Conservation (phyloP, 23 tunicate species). For the Halocynthia aurantium region DNA sequence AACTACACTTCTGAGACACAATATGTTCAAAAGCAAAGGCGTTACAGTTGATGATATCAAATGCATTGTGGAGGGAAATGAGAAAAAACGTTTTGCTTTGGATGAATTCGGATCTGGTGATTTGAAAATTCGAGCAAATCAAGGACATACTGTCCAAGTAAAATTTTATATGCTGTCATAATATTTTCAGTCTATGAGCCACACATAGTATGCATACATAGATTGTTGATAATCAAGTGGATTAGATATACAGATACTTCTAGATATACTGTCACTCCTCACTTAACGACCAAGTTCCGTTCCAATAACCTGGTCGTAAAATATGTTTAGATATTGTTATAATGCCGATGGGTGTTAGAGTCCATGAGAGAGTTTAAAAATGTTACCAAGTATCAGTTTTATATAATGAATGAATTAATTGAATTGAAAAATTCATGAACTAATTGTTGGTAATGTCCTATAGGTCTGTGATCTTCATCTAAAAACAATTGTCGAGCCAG, state of each 20-base stretch:
- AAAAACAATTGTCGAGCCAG: slow-evolving; percentile 31
- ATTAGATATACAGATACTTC: too few relatives aligned
- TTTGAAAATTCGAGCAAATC: slow-evolving; percentile 53
- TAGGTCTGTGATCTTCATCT: slow-evolving; percentile 45
- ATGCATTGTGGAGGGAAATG: slow-evolving; percentile 37
- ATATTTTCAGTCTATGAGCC: too few relatives aligned
- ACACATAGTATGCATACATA: too few relatives aligned
- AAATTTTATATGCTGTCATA: neutral
- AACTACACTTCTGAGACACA: slow-evolving; percentile 27
- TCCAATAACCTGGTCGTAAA: too few relatives aligned
- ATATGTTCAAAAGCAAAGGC: slow-evolving; percentile 16
- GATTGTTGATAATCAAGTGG: too few relatives aligned
- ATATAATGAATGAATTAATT: neutral
- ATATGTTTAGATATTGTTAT: too few relatives aligned
- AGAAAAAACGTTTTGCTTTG: slow-evolving; percentile 52
- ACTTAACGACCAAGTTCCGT: too few relatives aligned
- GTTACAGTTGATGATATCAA: slow-evolving; percentile 30
- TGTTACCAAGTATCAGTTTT: neutral
- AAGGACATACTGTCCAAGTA: slow-evolving; percentile 73
- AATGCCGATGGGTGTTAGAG: too few relatives aligned
- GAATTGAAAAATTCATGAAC: too few relatives aligned
- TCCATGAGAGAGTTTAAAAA: too few relatives aligned
- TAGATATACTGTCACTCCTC: too few relatives aligned
- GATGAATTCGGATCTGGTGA: slow-evolving; percentile 21
- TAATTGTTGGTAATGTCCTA: neutral